Base-by-base conservation (phyloP, 2,888 invertebrate species). In the Anodontia alba region DNA sequence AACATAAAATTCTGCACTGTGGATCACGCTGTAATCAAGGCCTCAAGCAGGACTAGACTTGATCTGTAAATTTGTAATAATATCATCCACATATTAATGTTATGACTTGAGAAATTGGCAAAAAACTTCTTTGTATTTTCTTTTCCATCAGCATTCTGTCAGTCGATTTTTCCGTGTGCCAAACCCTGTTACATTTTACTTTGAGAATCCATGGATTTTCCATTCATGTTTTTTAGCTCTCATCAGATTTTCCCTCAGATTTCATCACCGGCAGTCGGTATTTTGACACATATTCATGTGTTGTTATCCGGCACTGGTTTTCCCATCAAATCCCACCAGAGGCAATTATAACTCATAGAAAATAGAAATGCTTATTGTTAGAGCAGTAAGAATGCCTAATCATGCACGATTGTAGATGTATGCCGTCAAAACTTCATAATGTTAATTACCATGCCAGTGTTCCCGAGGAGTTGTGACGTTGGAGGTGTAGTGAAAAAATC, bases 321-420 rank as follows among this genome's bases (percentile, higher is more conserved):
- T 23, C 46, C 66, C 78, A 81, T 84, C 73, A 80, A 49, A 62
- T 77, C 54, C 76, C 68, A 73, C 72, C 70, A 76, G 78, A 78
- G 78, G 80, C 76, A 84, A 84, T 84, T 84, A 84, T 73, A 84
- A 84, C 80, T 78, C 68, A 78, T 73, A 62, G 43, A 66, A 36
- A 23, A 66, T 36, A 54, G 76, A 78, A 78, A 78, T 84, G 80
- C 80, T 84, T 84, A 84, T 84, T 84, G 83, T 78, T 80, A 66
- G 69, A 49, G 54, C 80, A 46, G 80, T 66, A 71, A 51, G 76
- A 23, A 67, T 38, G 62, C 51, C 76, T 73, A 78, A 84, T 84
- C 76, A 80, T 78, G 80, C 80, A 73, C 83, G 75, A 69, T 43
- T 69, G 43, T 69, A 31, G 62, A 33, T 62, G 62, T 31, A 62